Evolutionary conservation across 2,797 vertebrate genomes (phyloP).

Genomic region (Sebastes aleutianus): DNA sequence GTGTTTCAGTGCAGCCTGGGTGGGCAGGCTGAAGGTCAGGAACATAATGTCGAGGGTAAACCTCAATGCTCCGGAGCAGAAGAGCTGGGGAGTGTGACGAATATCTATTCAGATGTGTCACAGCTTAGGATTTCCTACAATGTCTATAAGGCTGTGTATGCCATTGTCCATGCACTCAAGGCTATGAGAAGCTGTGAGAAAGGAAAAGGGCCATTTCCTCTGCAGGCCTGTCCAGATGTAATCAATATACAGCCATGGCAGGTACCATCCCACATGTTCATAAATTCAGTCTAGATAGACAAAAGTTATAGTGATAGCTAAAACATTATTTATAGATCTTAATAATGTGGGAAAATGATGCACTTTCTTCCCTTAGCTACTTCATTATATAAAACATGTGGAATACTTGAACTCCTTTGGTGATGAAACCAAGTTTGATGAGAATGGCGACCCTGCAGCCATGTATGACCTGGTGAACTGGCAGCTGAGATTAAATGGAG

Average conservation of each 20-base stretch:
- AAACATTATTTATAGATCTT: background rate
- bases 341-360: background rate
- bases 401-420: constrained; percentile 74
- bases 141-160: constrained; percentile 84
- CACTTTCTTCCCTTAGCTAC: constrained; percentile 66
- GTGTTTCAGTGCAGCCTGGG: constrained; percentile 79
- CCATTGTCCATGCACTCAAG: constrained; percentile 75
- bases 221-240: constrained; percentile 67
- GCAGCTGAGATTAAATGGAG: constrained; percentile 70
- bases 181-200: constrained; percentile 74
- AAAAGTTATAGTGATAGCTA: background rate
- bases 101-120: constrained; percentile 85
- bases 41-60: constrained; percentile 34
- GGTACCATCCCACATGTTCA: constrained; percentile 58
- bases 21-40: constrained; percentile 10
- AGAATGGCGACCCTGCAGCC: constrained; percentile 82
- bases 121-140: constrained; percentile 87
- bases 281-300: background rate
- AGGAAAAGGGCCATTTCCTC: constrained; percentile 66
- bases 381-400: constrained; percentile 80
- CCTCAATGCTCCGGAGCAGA: constrained; percentile 78
- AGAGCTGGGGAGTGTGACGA: constrained; percentile 66
- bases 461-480: constrained; percentile 85
- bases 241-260: constrained; percentile 77
- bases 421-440: constrained; percentile 83